Conservation (phyloP, 2,797 vertebrate genomes). For the Decapterus maruadsi region DNA sequence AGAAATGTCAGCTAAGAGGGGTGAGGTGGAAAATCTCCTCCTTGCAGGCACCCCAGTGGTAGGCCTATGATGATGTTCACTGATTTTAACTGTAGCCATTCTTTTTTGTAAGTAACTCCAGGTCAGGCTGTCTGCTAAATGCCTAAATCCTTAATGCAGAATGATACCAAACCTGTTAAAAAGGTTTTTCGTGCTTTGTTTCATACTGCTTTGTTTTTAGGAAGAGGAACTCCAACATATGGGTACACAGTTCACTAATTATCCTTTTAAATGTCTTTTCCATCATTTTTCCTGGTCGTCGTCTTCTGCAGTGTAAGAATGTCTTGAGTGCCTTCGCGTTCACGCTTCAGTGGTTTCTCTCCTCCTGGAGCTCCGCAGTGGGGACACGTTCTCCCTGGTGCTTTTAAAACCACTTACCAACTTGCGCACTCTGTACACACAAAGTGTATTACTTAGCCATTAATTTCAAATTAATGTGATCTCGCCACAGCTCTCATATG, state of each 20-base stretch:
- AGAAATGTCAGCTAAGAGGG: constrained; percentile 29
- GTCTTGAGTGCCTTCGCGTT: constrained; percentile 46
- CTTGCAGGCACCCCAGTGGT: background rate
- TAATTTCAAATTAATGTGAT: constrained; percentile 45
- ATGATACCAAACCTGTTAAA: background rate
- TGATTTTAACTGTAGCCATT: background rate
- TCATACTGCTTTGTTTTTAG: background rate
- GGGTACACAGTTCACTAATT: constrained; percentile 14
- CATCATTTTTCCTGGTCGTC: constrained; percentile 22
- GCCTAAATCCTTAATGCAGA: constrained; percentile 12
- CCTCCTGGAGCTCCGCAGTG: constrained; percentile 37
- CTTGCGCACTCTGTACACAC: constrained; percentile 25
- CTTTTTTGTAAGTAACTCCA: constrained; percentile 8
- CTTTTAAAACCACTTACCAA: constrained; percentile 64
- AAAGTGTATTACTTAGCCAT: constrained; percentile 44
- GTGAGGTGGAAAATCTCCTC: constrained; percentile 8
- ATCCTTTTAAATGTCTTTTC: constrained; percentile 23
- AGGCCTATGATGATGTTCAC: constrained; percentile 14
- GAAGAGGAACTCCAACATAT: background rate
- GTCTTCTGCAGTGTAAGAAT: constrained; percentile 32
- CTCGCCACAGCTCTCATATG: constrained; percentile 24
- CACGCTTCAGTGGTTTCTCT: constrained; percentile 50
- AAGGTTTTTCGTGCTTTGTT: background rate
- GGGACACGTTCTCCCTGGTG: constrained; percentile 40
- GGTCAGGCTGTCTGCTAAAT: constrained; percentile 11